These are phyloP conservation scores for Ennomos erosarius DNA, from an alignment of 2,888 invertebrate genomes.

Conservation along the genomic window DNA sequence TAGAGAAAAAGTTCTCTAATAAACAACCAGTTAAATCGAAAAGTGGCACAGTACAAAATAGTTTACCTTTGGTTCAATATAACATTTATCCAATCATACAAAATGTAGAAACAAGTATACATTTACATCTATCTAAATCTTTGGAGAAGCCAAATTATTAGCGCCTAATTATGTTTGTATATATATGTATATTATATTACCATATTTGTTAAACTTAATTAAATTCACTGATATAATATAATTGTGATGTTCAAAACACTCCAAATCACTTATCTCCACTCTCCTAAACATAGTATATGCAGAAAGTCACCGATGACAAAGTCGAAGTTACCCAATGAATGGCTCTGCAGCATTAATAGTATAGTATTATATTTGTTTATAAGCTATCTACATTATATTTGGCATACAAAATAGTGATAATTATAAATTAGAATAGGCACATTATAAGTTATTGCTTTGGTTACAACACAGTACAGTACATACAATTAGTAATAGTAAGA, in stretches of 20 bases:
- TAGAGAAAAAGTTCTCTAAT: slow-evolving; percentile 62
- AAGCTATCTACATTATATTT: slow-evolving; percentile 68
- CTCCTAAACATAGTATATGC: slow-evolving; percentile 26
- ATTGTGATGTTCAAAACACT: slow-evolving; percentile 30
- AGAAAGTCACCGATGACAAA: slow-evolving; percentile 36
- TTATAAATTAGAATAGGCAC: slow-evolving; percentile 74
- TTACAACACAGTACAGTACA: slow-evolving; percentile 73
- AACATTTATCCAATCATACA: slow-evolving; percentile 65
- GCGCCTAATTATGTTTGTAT: slow-evolving; percentile 5
- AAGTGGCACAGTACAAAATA: slow-evolving; percentile 74
- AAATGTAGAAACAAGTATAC: slow-evolving; percentile 17
- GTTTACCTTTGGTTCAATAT: slow-evolving; percentile 70
- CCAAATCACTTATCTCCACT: slow-evolving; percentile 17
- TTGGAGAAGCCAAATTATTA: slow-evolving; percentile 23
- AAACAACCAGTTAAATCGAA: slow-evolving; percentile 72
- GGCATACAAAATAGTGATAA: slow-evolving; percentile 65
- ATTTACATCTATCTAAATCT: slow-evolving; percentile 21
- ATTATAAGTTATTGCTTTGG: slow-evolving; percentile 83
- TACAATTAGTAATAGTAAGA: slow-evolving; percentile 60
- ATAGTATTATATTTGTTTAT: slow-evolving; percentile 15
- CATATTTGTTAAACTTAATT: slow-evolving; percentile 3
- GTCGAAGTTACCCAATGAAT: neutral
- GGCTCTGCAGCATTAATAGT: slow-evolving; percentile 5
- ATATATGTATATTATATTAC: slow-evolving; percentile 3
- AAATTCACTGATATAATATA: slow-evolving; percentile 16